Conservation (phyloP, 2,797 vertebrate species). For the Platyrinchus mystaceus region DNA sequence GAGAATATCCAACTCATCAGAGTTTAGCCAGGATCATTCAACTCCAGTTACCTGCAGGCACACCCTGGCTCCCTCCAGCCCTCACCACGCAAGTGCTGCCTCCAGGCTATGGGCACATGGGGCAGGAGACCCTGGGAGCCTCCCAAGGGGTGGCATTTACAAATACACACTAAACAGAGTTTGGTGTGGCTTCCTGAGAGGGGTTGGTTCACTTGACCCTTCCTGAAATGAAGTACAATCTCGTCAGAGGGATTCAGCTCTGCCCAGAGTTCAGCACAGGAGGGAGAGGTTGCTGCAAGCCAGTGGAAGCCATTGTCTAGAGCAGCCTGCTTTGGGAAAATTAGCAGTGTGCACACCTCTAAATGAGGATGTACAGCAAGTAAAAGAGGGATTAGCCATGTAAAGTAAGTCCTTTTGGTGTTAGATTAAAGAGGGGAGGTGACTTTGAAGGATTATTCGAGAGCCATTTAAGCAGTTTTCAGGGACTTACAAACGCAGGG, state of each 20-base stretch:
- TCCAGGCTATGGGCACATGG: fast-evolving
- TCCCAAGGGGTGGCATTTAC: fast-evolving
- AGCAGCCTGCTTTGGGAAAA: conserved; percentile 32
- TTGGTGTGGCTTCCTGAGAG: not conserved
- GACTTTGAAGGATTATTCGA: conserved; percentile 59
- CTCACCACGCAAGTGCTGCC: not conserved
- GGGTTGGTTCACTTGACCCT: not conserved
- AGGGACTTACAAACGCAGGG: not conserved
- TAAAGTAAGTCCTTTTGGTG: conserved; percentile 41
- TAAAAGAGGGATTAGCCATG: conserved; percentile 33
- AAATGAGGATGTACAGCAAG: not conserved
- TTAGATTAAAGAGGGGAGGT: conserved; percentile 51
- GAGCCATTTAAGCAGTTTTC: conserved; percentile 46
- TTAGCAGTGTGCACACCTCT: not conserved
- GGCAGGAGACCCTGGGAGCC: not conserved
- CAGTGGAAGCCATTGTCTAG: conserved; percentile 26
- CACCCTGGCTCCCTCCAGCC: not conserved
- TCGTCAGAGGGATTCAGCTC: not conserved
- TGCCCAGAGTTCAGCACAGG: not conserved
- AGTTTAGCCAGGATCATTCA: not conserved
- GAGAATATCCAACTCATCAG: not conserved
- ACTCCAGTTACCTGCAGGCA: not conserved
- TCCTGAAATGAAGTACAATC: not conserved
- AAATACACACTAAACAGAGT: not conserved
- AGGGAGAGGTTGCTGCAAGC: conserved; percentile 24